Conservation (phyloP, 2,888 invertebrate genomes). For the Hymenopus coronatus region DNA sequence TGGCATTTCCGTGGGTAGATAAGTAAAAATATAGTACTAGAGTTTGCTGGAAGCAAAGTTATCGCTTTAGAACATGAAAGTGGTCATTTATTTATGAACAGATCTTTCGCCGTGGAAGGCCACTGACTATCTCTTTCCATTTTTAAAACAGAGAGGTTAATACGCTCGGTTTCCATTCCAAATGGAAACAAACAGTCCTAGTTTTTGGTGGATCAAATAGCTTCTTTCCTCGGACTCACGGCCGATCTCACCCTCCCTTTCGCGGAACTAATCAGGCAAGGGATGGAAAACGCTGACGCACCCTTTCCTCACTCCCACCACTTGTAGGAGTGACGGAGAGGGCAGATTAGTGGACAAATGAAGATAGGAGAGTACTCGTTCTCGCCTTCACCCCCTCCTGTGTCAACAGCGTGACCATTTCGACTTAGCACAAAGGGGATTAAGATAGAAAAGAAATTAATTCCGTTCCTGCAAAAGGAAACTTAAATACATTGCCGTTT, state of each 20-base stretch:
- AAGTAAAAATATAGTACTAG: too few species aligned
- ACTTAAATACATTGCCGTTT: background rate
- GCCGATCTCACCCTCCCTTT: background rate
- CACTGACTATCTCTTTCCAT: background rate
- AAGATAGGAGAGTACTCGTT: background rate
- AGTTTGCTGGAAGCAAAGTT: background rate
- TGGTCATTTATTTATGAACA: background rate
- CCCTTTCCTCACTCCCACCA: background rate
- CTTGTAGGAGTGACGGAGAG: slow-evolving; percentile 13
- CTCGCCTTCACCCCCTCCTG: background rate
- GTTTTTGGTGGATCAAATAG: background rate
- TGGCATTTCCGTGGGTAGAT: too few species aligned
- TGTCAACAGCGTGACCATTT: background rate
- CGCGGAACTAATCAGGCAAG: background rate
- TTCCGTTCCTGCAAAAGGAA: background rate
- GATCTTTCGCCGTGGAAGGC: too few species aligned
- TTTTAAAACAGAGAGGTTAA: background rate
- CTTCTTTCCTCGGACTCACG: background rate
- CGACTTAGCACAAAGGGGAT: background rate
- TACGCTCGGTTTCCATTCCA: background rate
- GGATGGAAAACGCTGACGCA: background rate
- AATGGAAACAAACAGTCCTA: background rate
- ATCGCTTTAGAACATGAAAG: background rate
- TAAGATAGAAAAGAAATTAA: background rate
- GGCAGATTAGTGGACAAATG: slow-evolving; percentile 13